Evolutionary conservation across 1,140 invertebrate species (phyloP).

Genomic region (Stenopsyche tienmushanensis): DNA sequence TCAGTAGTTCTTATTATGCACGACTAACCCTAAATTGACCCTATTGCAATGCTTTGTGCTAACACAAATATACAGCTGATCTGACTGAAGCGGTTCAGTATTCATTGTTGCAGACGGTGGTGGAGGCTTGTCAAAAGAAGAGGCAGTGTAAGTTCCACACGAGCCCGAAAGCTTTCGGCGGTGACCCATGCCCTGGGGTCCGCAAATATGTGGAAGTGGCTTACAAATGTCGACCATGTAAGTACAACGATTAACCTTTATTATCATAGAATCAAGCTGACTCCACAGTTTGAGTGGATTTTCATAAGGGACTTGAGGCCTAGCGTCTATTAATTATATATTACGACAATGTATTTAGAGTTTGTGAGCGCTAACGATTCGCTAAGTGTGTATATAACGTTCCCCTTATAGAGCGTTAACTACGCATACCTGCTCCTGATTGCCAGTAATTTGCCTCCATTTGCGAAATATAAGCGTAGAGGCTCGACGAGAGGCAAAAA

Average conservation of each 20-base stretch:
- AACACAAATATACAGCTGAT: conserved; percentile 41
- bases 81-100: conserved; percentile 69
- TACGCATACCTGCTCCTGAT: too few species aligned
- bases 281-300: too few species aligned
- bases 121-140: conserved; percentile 89
- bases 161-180: conserved; percentile 74
- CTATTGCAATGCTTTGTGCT: background rate
- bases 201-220: conserved; percentile 89
- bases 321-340: background rate
- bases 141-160: conserved; percentile 83
- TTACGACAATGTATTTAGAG: too few species aligned
- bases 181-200: conserved; percentile 83
- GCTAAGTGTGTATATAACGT: too few species aligned
- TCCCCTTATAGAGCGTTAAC: too few species aligned
- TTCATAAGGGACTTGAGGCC: too few species aligned
- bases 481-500: too few species aligned
- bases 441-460: too few species aligned
- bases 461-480: too few species aligned
- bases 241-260: conserved; percentile 63
- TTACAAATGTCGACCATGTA: conserved; percentile 93
- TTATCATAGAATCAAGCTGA: too few species aligned
- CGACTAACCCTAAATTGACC: conserved; percentile 5
- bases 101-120: conserved; percentile 88
- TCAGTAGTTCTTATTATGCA: too few species aligned
- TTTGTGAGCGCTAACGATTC: too few species aligned